phyloP scores from a whole-genome alignment of 2,888 invertebrate genomes.

The Phlogophora meticulosa region DNA sequence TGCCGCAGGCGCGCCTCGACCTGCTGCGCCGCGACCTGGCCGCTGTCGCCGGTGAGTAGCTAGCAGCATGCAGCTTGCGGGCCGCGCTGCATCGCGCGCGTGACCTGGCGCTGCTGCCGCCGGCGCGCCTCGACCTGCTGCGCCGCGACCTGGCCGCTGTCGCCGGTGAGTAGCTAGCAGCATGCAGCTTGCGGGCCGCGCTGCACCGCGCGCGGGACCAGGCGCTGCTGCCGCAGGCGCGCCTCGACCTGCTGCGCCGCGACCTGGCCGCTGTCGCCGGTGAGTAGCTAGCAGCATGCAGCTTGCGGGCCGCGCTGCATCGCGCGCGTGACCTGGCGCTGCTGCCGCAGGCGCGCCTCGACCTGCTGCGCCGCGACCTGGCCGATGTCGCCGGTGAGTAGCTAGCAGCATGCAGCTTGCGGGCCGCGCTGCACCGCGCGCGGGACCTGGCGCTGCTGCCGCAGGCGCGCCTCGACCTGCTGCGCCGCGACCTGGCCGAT shows the following conservation, averaged over 20 bases:
- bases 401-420: conserved; percentile 71
- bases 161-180: conserved; percentile 10
- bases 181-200: too few species aligned
- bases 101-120: conserved; percentile 52
- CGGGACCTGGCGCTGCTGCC: conserved; percentile 57
- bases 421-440: conserved; percentile 65
- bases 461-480: conserved; percentile 47
- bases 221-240: conserved; percentile 53
- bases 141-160: conserved; percentile 42
- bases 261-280: too few species aligned
- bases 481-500: conserved; percentile 50
- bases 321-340: conserved; percentile 57
- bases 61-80: background rate
- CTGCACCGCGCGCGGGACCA: conserved; percentile 55
- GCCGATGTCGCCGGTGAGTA: conserved; percentile 49
- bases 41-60: conserved; percentile 16
- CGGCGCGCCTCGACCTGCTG: conserved; percentile 53
- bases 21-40: conserved; percentile 58
- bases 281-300: conserved; percentile 68
- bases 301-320: conserved; percentile 68
- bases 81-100: conserved; percentile 64
- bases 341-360: conserved; percentile 51
- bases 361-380: too few species aligned
- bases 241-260: too few species aligned
- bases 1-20: conserved; percentile 34